A percentile compares a stretch with the other conserved stretches of the same genome.
Conservation (phyloP, 2,888 invertebrate genomes). For the Epirrhoe alternata region DNA sequence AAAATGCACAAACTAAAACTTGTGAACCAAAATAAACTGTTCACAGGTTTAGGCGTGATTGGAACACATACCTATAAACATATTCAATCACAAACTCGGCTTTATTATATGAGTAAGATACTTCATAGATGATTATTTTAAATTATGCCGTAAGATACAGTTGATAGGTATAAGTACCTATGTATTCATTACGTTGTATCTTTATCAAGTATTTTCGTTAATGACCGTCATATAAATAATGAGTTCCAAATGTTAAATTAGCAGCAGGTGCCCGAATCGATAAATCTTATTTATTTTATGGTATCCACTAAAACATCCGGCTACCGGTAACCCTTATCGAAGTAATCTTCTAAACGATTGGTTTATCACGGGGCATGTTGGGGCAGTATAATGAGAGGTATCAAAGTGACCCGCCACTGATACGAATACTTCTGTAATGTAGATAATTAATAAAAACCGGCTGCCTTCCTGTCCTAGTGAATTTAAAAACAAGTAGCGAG, state of each 20-base stretch:
- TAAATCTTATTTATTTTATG: conserved; percentile 46
- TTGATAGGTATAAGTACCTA: background rate
- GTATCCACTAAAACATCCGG: conserved; percentile 45
- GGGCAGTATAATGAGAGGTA: conserved; percentile 43
- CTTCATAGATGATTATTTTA: too few species aligned
- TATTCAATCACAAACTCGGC: too few species aligned
- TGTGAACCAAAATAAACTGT: too few species aligned
- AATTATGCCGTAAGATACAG: too few species aligned
- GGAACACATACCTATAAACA: too few species aligned
- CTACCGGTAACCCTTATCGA: conserved; percentile 45
- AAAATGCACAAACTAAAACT: too few species aligned
- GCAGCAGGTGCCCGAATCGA: conserved; percentile 40
- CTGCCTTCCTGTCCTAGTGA: conserved; percentile 61
- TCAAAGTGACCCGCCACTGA: conserved; percentile 50
- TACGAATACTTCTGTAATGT: conserved; percentile 54
- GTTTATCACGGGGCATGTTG: conserved; percentile 43
- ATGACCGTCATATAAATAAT: conserved; percentile 26
- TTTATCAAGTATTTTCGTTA: conserved; percentile 16
- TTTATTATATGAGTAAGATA: too few species aligned
- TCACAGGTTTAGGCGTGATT: too few species aligned
- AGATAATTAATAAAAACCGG: conserved; percentile 67
- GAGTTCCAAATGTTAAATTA: conserved; percentile 37
- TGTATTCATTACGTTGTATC: background rate
- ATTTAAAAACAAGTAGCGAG: conserved; percentile 53
- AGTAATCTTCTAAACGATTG: conserved; percentile 46